A percentile compares a stretch with the other conserved stretches of the same genome.
Evolutionary conservation across 2,888 invertebrate species (phyloP).

Genomic region (Adela reaumurella): DNA sequence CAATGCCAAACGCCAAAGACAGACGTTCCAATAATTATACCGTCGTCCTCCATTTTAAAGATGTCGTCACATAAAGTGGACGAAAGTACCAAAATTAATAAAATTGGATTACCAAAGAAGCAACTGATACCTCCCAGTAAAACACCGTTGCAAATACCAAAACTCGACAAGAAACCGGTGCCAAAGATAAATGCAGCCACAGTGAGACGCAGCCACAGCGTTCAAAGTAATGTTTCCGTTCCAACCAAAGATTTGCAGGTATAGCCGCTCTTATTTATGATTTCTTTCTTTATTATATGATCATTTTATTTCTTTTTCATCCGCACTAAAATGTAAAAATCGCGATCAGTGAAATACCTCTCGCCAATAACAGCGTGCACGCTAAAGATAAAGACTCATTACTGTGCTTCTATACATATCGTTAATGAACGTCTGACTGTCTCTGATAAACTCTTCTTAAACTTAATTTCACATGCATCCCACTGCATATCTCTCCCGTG

Average conservation of each 20-base stretch:
- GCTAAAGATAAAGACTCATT: no score
- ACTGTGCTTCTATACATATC: no score
- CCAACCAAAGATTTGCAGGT: constrained; percentile 37
- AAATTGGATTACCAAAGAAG: constrained; percentile 37
- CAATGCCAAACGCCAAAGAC: constrained; percentile 44
- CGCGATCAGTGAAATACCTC: no score
- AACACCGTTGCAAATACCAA: constrained; percentile 47
- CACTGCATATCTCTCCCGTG: no score
- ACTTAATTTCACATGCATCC: no score
- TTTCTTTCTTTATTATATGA: constrained; percentile 20
- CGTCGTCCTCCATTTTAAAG: constrained; percentile 44
- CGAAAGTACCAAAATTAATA: constrained; percentile 26
- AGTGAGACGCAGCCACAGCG: constrained; percentile 42
- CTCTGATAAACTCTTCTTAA: no score
- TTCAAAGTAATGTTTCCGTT: constrained; percentile 27
- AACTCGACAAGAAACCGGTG: constrained; percentile 43
- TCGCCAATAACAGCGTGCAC: no score
- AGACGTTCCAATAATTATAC: constrained; percentile 27
- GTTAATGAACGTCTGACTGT: no score
- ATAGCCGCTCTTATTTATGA: constrained; percentile 38
- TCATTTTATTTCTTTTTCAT: constrained; percentile 13
- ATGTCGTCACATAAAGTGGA: constrained; percentile 42
- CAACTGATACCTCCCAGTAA: constrained; percentile 45
- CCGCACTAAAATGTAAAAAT: no score
- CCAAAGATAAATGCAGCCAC: constrained; percentile 34